Percentiles rank a stretch among this genome's conserved stretches.
Conservation (phyloP, 2,113 vertebrate species). For the Myocastor coypus region DNA sequence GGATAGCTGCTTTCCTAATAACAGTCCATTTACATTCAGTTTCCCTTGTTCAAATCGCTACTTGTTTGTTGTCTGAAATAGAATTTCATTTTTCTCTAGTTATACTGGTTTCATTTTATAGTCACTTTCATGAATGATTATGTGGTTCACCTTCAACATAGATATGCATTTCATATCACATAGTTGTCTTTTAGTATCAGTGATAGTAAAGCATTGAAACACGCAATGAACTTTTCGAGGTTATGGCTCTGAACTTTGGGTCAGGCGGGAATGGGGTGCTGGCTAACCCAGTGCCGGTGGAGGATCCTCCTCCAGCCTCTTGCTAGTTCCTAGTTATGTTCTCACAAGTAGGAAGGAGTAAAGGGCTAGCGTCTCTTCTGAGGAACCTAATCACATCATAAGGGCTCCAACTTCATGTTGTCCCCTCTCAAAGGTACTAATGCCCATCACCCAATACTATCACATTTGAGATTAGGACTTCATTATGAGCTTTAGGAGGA, state of each 20-base stretch:
- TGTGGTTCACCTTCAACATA: neutral
- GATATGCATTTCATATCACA: neutral
- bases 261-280: too few relatives aligned
- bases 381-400: neutral
- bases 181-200: neutral
- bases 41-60: neutral
- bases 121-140: neutral
- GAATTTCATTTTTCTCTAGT: neutral
- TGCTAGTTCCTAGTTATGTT: neutral
- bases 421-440: neutral
- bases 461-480: neutral
- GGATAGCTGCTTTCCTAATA: neutral
- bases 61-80: neutral
- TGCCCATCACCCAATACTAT: neutral
- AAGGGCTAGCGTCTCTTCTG: neutral
- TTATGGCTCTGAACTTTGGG: neutral
- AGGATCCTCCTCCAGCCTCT: neutral
- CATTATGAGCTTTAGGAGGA: neutral
- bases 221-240: neutral
- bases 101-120: neutral
- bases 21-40: neutral
- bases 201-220: neutral
- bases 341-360: neutral
- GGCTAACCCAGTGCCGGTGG: neutral
- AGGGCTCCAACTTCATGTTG: neutral